Evolutionary conservation across 2,888 invertebrate species (phyloP), one percentile per base, ranked within the genome.

Genomic region (Ophion costatus): DNA sequence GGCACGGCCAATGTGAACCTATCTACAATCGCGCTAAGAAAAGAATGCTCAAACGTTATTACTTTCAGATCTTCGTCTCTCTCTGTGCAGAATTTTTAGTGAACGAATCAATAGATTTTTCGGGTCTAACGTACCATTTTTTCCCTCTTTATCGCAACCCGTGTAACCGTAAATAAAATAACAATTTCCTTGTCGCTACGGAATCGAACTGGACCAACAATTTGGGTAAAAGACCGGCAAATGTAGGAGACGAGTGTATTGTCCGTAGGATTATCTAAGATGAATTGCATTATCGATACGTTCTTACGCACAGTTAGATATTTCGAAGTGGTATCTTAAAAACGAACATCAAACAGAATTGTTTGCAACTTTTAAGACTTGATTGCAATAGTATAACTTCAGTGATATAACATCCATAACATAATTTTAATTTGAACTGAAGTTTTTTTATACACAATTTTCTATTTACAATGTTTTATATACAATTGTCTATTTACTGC

Each of bases 1-100:
- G 78, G 97, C 97, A 94, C 98, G 97, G 17, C 98, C 98, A 89
- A 98, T 96, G 94, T 98, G 97, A 93, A 98, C 96, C 83, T 97
- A 97, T 91, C 98, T 97, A 94, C 97, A 97, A 95, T 98, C 97
- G 94, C 97, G 96, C 97, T 97, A 94, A 61, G 64, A 22, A 56
- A 10, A 61, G 42, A 42, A 11, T 67, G 17, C 20, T 61, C 14
- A 24, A 38, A 76, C 42, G 42, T 42, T n/a, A 29, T 57, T 22
- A 66, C 22, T 69, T 3, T 42, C n/a, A 14, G 59, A 59, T 11
- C 20, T 63, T 73, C 63, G 64, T 73, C 61, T 11, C 45, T 57
- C 33, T 9, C n/a, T 51, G 0, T 14, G 7, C 33, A 33, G 4
- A 24, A 3, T 7, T 51, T 51, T 14, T 45, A 22, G 7, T 9